Conservation (phyloP, 2,888 invertebrate genomes). For the Belgica antarctica region DNA sequence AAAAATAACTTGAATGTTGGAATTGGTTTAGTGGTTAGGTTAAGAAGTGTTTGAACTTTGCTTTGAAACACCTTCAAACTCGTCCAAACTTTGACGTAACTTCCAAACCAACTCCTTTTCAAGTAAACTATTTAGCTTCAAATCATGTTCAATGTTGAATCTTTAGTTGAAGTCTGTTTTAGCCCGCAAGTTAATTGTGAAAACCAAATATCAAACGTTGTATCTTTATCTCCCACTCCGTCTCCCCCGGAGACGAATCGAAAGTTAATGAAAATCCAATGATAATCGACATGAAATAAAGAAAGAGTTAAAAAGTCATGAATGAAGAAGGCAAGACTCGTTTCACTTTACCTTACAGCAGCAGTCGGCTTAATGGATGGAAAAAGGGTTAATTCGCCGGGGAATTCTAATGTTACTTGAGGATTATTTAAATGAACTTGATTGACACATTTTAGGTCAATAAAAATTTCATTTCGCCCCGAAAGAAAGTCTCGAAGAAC, state of each 20-base stretch:
- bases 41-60: no score
- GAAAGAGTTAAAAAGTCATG: no score
- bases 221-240: not conserved
- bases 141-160: not conserved
- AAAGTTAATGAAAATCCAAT: not conserved
- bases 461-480: conserved; percentile 16
- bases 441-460: conserved; percentile 39
- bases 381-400: conserved; percentile 35
- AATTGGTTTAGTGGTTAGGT: no score
- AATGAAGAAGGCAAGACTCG: not conserved
- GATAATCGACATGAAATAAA: conserved; percentile 16
- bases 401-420: not conserved
- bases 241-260: not conserved
- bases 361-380: conserved; percentile 25
- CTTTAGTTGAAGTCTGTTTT: not conserved
- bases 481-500: not conserved
- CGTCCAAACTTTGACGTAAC: no score
- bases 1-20: no score
- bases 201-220: not conserved
- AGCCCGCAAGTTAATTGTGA: not conserved
- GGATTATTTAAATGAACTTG: conserved; percentile 37
- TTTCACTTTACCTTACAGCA: not conserved
- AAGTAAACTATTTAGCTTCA: not conserved
- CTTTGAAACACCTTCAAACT: no score
- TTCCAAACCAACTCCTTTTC: no score